Percentiles rank a stretch among this genome's conserved stretches.
These are phyloP conservation scores for Tenualosa thibaudeaui DNA, from an alignment of 2,797 vertebrate species.

Conservation along the genomic window DNA sequence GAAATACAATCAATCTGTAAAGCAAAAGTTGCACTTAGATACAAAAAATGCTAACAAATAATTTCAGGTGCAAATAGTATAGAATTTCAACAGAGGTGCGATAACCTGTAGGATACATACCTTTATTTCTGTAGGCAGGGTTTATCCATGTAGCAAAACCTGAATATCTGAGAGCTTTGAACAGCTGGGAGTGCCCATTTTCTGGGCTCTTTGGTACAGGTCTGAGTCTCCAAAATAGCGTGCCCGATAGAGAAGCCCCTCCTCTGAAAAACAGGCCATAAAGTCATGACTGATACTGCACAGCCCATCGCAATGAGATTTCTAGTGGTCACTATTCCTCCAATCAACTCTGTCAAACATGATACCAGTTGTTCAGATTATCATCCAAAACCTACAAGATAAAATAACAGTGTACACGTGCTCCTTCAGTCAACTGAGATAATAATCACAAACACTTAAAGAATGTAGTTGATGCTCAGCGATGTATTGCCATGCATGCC, in stretches of 20 bases:
- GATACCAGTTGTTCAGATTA: background rate
- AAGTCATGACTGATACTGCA: background rate
- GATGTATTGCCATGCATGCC: background rate
- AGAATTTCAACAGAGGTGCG: background rate
- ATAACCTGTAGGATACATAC: background rate
- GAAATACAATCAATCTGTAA: background rate
- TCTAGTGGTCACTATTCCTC: background rate
- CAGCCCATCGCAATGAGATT: background rate
- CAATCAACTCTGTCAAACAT: background rate
- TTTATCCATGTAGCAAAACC: conserved; percentile 88
- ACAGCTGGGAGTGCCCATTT: conserved; percentile 95
- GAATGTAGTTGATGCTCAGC: background rate
- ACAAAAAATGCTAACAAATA: too few species aligned
- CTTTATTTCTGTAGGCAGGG: background rate
- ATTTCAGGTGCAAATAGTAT: background rate
- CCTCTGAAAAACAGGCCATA: conserved; percentile 78
- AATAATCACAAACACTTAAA: background rate
- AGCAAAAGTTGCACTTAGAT: background rate
- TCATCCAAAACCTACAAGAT: background rate
- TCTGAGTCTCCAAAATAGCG: conserved; percentile 94
- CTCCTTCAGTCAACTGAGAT: background rate
- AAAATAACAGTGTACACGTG: background rate
- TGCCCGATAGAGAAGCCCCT: conserved; percentile 94
- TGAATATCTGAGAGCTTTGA: conserved; percentile 95
- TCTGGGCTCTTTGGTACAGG: conserved; percentile 93